A percentile compares a stretch with the other conserved stretches of the same genome.
phyloP scores from a whole-genome alignment of 2,888 invertebrate species.

The Andrena bucephala region DNA sequence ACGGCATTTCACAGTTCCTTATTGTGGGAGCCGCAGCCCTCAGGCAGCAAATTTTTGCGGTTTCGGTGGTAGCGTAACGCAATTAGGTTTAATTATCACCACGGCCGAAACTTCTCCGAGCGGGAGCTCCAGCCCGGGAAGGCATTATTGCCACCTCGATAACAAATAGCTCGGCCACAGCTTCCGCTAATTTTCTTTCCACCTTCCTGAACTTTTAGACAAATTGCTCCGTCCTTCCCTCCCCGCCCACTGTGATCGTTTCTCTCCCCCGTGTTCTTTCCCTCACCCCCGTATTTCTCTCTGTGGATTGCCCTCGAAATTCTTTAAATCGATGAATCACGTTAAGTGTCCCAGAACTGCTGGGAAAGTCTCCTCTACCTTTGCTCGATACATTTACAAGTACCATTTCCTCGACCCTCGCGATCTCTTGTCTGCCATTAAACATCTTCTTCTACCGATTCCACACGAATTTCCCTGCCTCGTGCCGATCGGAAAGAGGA shows the following conservation, averaged over 20 bases:
- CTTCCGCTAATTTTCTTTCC: constrained; percentile 63
- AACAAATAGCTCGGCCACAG: constrained; percentile 57
- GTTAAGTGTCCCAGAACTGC: constrained; percentile 6
- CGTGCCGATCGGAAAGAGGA: constrained; percentile 57
- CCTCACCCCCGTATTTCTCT: constrained; percentile 26
- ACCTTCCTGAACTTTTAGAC: constrained; percentile 61
- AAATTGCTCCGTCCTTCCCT: constrained; percentile 47
- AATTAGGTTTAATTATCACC: constrained; percentile 55
- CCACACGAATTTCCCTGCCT: constrained; percentile 40
- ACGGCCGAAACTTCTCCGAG: constrained; percentile 27
- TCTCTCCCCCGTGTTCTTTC: neutral
- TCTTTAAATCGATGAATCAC: constrained; percentile 41
- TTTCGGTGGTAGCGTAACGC: constrained; percentile 17
- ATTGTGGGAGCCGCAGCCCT: neutral
- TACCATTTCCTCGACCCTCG: neutral
- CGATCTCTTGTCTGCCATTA: neutral
- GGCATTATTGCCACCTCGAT: constrained; percentile 62
- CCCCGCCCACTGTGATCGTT: neutral
- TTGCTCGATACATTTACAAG: neutral
- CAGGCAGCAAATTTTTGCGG: constrained; percentile 27
- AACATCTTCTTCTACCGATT: no score
- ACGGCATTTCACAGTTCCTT: constrained; percentile 1
- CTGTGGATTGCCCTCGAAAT: constrained; percentile 14
- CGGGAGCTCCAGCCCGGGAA: neutral
- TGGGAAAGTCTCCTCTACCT: constrained; percentile 4